Base-by-base conservation (phyloP, 2,113 vertebrate genomes). In the Thalassoma bifasciatum region DNA sequence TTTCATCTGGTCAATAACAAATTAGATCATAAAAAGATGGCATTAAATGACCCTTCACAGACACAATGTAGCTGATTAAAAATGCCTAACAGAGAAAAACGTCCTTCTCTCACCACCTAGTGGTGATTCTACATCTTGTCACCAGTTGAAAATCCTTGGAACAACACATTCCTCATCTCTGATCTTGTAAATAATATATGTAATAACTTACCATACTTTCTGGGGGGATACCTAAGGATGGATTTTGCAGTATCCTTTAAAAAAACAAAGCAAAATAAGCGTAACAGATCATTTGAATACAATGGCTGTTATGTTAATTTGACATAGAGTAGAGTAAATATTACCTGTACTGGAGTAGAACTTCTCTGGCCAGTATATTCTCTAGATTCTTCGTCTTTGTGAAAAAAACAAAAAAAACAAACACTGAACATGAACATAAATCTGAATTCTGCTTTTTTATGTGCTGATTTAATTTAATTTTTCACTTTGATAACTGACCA, bases 321-420 rank as follows among this genome's bases (percentile, higher is more conserved):
- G 10, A 62, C 4, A 8, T 5, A 16, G 1, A 53, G 19, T 22
- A 11, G 67, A 38, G 56, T 50, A 10, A 64, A 62, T 76, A 56
- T 72, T 46, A 92, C 92, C 91, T 79, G 77, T 72, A 82, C 88
- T 50, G 81, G 85, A 66, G 87, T 70, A 11, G 81, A 88, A 69
- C 66, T 84, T 8, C 75, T 85, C 46, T 72, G 75, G 24, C 75
- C 52, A 46, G 51, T 72, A 52, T 81, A 79, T 80, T 64, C 44
- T 14, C 59, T n/a, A 3, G 51, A 68, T 36, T 57, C 37, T 36
- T 72, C 56, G 44, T 52, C 66, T 69, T 21, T 54, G 17, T 50
- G 37, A 10, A 75, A 71, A 82, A n/a, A 63, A 50, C 34, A 10
- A 75, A 71, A 82, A n/a, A 63, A 50, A 74, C 10, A 76, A 10